These are phyloP conservation scores for Margarornis squamiger DNA, from an alignment of 2,797 vertebrate genomes.

Conservation along the genomic window DNA sequence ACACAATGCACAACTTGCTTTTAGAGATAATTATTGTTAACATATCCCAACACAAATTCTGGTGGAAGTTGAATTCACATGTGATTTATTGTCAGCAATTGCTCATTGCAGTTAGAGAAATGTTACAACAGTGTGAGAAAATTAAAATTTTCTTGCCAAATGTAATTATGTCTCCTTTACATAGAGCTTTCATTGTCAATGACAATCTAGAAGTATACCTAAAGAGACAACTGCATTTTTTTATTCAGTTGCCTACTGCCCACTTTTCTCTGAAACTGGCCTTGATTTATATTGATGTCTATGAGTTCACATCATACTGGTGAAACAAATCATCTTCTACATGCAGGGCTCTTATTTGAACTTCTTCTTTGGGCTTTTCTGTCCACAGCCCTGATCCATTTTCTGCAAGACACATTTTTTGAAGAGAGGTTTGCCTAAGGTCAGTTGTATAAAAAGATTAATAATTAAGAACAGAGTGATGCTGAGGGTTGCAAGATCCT, in stretches of 20 bases:
- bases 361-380: not conserved
- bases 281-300: not conserved
- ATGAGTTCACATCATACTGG: accelerated
- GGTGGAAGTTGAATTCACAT: not conserved
- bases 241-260: not conserved
- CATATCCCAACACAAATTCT: not conserved
- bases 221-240: not conserved
- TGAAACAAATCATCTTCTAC: not conserved
- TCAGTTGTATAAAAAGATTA: not conserved
- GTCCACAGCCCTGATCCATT: not conserved
- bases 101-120: not conserved
- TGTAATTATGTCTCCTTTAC: not conserved
- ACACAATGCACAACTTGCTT: not conserved
- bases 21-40: not conserved
- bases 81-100: not conserved
- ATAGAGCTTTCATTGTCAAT: not conserved
- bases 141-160: not conserved
- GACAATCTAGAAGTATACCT: not conserved
- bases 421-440: not conserved
- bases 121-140: not conserved
- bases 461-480: not conserved
- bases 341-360: not conserved
- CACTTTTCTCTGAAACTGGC: not conserved
- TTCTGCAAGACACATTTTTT: not conserved
- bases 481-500: not conserved